Conservation (phyloP, 1,140 invertebrate genomes). For the Pseudobourletiella spinata region DNA sequence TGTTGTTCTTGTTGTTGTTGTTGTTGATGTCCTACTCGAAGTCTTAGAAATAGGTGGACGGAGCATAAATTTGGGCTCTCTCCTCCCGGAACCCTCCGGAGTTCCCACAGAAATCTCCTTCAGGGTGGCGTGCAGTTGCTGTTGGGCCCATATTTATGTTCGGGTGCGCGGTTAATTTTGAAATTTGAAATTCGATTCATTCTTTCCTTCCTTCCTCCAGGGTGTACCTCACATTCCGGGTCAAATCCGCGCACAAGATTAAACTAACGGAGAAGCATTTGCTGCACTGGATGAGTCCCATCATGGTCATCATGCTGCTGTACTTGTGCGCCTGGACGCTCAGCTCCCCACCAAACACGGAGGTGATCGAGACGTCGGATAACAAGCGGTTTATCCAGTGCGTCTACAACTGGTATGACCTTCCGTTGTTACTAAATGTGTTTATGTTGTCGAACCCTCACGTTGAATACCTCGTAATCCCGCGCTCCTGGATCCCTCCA, state of each 20-base stretch:
- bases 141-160: no score
- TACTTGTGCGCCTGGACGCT: constrained; percentile 83
- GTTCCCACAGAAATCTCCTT: no score
- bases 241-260: constrained; percentile 84
- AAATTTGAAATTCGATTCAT: no score
- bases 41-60: no score
- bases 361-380: constrained; percentile 61
- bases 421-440: neutral
- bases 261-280: constrained; percentile 84
- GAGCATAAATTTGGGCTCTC: no score
- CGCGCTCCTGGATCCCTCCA: no score
- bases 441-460: neutral
- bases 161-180: no score
- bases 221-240: constrained; percentile 85
- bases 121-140: no score
- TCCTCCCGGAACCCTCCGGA: no score
- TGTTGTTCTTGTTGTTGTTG: neutral
- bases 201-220: constrained; percentile 45
- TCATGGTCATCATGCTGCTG: constrained; percentile 64
- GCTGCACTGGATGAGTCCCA: constrained; percentile 66
- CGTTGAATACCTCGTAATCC: neutral
- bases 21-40: neutral
- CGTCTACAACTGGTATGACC: constrained; percentile 78
- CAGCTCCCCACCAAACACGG: constrained; percentile 64
- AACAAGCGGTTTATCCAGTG: constrained; percentile 78